A percentile compares a stretch with the other conserved stretches of the same genome.
Evolutionary conservation across 1,140 invertebrate species (phyloP).

Genomic region (Dinothrombium tinctorium): DNA sequence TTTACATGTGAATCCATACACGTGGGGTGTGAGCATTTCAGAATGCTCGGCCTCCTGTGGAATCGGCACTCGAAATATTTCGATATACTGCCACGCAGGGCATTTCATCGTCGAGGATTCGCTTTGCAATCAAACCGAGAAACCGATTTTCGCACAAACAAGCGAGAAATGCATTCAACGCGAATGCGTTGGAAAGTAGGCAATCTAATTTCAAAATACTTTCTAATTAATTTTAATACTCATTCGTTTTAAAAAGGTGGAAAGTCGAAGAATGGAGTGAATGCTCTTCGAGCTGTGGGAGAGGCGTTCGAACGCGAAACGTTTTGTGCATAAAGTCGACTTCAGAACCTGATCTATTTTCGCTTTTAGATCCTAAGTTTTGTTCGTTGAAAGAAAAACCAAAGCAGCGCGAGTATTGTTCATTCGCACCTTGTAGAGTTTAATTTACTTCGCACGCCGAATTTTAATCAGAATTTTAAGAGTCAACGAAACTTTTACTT

Average conservation of each 20-base stretch:
- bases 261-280: conserved; percentile 6
- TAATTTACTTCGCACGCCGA: too few relatives aligned
- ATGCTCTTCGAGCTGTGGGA: conserved; percentile 12
- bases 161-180: conserved; percentile 13
- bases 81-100: conserved; percentile 11
- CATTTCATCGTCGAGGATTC: conserved; percentile 8
- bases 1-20: too few relatives aligned
- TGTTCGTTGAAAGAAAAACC: too few relatives aligned
- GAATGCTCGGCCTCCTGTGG: too few relatives aligned
- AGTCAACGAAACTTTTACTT: too few relatives aligned
- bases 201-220: neutral
- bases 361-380: too few relatives aligned
- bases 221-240: neutral
- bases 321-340: neutral
- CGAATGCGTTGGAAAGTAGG: conserved; percentile 15
- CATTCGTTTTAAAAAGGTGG: conserved; percentile 1
- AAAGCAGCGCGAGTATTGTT: too few relatives aligned
- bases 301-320: conserved; percentile 5
- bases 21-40: too few relatives aligned
- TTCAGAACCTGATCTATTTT: too few relatives aligned
- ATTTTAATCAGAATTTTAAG: too few relatives aligned
- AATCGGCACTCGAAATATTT: neutral
- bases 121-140: conserved; percentile 10
- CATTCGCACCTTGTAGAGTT: too few relatives aligned
- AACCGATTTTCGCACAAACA: conserved; percentile 13